Evolutionary conservation across 2,888 invertebrate genomes (phyloP).

Genomic region (Cerceris ruficornis): DNA sequence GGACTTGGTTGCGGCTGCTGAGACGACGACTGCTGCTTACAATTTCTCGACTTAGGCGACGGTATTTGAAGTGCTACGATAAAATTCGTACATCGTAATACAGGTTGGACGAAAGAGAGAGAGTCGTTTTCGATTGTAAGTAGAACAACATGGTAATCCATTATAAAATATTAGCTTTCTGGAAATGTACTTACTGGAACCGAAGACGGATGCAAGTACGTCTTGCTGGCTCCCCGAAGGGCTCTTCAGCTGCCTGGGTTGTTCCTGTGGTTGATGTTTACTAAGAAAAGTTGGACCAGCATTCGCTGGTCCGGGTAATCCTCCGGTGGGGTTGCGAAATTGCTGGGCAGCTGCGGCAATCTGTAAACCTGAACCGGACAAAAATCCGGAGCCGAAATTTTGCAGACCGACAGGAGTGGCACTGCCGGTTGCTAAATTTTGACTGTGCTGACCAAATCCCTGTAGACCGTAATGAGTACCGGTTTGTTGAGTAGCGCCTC

Average conservation of each 20-base stretch:
- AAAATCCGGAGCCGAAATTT: slow-evolving; percentile 83
- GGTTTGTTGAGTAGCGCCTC: slow-evolving; percentile 80
- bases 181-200: slow-evolving; percentile 80
- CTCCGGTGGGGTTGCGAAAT: slow-evolving; percentile 84
- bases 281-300: slow-evolving; percentile 77
- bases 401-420: slow-evolving; percentile 82
- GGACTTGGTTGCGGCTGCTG: slow-evolving; percentile 84
- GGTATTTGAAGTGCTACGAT: slow-evolving; percentile 83
- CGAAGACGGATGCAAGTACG: slow-evolving; percentile 84
- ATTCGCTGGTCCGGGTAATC: slow-evolving; percentile 78
- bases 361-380: slow-evolving; percentile 85
- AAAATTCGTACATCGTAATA: slow-evolving; percentile 18
- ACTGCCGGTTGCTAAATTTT: slow-evolving; percentile 79
- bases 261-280: slow-evolving; percentile 80
- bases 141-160: neutral
- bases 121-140: too few relatives aligned
- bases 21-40: slow-evolving; percentile 82
- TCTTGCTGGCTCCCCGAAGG: slow-evolving; percentile 82
- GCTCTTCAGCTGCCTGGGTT: slow-evolving; percentile 79
- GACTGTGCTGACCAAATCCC: slow-evolving; percentile 82
- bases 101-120: too few relatives aligned
- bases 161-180: neutral
- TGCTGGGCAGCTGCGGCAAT: slow-evolving; percentile 86
- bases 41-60: slow-evolving; percentile 84
- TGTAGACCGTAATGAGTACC: slow-evolving; percentile 80